Conservation (phyloP, 2,113 vertebrate species). For the Crotalus helleri region DNA sequence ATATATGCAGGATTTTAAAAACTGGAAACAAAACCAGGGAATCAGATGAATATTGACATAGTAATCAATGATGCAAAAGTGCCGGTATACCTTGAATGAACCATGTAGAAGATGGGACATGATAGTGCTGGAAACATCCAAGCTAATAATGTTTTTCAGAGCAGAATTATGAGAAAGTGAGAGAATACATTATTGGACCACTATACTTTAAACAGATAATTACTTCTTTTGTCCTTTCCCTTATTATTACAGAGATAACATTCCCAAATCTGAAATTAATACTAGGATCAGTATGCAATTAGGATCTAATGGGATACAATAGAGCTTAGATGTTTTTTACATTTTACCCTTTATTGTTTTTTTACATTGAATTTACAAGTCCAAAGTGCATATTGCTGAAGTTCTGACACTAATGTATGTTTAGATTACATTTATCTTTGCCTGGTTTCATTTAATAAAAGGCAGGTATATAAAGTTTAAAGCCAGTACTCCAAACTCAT, state of each 20-base stretch:
- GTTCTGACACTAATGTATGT: not conserved
- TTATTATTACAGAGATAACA: not conserved
- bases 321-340: not conserved
- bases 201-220: not conserved
- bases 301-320: not conserved
- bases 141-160: not conserved
- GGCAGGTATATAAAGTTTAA: not conserved
- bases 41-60: not conserved
- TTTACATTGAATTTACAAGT: not conserved
- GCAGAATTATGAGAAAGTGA: not conserved
- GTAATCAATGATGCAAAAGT: not conserved
- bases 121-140: not conserved
- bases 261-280: not conserved
- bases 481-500: conserved; percentile 18
- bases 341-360: not conserved
- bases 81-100: not conserved
- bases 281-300: not conserved
- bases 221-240: not conserved
- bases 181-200: not conserved
- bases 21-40: not conserved
- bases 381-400: not conserved
- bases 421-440: not conserved
- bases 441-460: not conserved
- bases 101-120: not conserved
- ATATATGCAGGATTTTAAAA: not conserved